phyloP scores from a whole-genome alignment of 1,140 invertebrate species.

The Anoplolepis gracilipes region DNA sequence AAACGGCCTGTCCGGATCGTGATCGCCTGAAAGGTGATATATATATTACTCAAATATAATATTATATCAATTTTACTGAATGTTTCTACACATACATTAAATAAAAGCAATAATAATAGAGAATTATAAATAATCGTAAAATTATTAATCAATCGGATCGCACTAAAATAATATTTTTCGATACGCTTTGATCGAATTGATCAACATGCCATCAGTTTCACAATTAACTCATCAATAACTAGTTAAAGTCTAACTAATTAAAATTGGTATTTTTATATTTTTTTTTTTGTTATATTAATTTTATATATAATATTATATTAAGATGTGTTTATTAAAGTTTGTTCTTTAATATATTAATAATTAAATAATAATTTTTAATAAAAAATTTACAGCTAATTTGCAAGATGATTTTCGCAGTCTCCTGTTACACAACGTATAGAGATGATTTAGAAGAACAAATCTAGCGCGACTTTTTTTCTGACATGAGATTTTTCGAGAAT shows the following conservation, averaged over 20 bases:
- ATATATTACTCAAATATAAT: neutral
- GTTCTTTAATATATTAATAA: neutral
- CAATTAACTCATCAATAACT: neutral
- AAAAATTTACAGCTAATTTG: neutral
- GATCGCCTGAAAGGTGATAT: slow-evolving; percentile 73
- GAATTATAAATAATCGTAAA: neutral
- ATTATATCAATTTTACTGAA: neutral
- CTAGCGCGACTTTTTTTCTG: neutral
- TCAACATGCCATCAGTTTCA: neutral
- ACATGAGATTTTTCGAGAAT: slow-evolving; percentile 29
- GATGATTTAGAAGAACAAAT: neutral
- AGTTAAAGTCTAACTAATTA: neutral
- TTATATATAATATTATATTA: too few relatives aligned
- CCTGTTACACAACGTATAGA: too few relatives aligned
- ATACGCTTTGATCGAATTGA: neutral
- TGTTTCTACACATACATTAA: neutral
- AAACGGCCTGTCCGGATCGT: slow-evolving; percentile 91
- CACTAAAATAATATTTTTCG: neutral
- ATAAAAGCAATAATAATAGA: neutral
- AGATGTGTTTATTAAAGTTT: too few relatives aligned
- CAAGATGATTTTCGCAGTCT: neutral
- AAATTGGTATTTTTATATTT: neutral
- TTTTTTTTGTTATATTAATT: neutral
- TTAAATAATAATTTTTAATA: neutral
- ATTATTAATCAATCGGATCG: neutral